Base-by-base conservation (phyloP, 1,140 invertebrate genomes). In the Drosophila tani region DNA sequence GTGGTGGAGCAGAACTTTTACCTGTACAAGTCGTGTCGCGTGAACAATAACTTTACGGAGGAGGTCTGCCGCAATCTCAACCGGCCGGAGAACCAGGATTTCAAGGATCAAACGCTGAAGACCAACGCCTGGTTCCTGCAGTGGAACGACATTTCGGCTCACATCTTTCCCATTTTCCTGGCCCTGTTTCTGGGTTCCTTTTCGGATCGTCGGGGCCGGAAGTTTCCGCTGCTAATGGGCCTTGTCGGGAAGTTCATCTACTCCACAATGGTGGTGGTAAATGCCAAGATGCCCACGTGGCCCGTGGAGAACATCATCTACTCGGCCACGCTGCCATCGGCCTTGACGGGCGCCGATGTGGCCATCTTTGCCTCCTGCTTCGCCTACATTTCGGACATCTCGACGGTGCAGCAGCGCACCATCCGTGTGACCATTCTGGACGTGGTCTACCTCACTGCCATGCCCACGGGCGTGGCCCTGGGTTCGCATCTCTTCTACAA, bases 1-100 rank as follows among this genome's bases (percentile, higher is more conserved):
- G 96, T 97, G 1, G 94, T 96, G n/a, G 96, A 97, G 81, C 95
- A 96, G 91, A 94, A 94, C 4, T 96, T 97, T 78, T 97, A 96
- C 82, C 93, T 96, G 1, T 93, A 96, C 80, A 96, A 96, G 93
- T 94, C 96, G 0, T 97, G 96, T 60, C 93, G 93, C 0, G 95
- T 96, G 0, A 95, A 97, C 85, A 95, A 96, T 62, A 94, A 95
- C 5, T 95, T 95, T 47, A 94, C 94, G 32, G 92, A 93, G 32
- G 94, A 96, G 17, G 93, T 96, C 15, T 97, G 96, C 81, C 91
- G 94, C 24, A 94, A 96, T 66, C 94, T 93, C 50, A 79, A 91
- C 7, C 50, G 51, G 3, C 81, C 94, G 51, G 81, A 93, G 45
- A 94, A 95, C 81, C 70, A 93, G 19, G 93, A 94, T 2, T 93